Base-by-base conservation (phyloP, 1,140 invertebrate genomes). In the Dinoponera quadriceps region DNA sequence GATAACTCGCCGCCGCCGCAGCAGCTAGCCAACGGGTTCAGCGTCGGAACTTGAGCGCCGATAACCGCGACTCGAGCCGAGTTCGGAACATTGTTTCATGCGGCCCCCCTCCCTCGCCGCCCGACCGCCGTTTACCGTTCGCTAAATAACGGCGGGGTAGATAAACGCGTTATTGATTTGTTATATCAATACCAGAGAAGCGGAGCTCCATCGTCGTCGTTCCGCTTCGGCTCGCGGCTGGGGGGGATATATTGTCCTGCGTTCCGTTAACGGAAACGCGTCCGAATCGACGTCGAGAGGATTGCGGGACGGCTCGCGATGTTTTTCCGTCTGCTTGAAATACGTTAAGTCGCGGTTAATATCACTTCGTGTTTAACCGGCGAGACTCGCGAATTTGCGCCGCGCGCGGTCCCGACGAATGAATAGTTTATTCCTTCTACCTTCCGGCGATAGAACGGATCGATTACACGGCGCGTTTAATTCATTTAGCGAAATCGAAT, bases 131-230 rank as follows among this genome's bases (percentile, higher is more conserved):
- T 83, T 66, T 78, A 77, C 62, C 73, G 82, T 83, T 78, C 38
- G 51, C 33, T 71, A 69, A 71, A 69, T 80, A 80, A 80, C 75
- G 65, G 75, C 51, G 72, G 71, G 48, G n/a, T 33, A 48, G 72
- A 66, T 77, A 57, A 78, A 83, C 71, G 59, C 59, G 51, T 66
- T 83, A 80, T 80, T 71, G 65, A 80, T 80, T 80, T 80, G 65
- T 80, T 48, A 49, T 80, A 80, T 80, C 65, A 57, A 80, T 69
- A 69, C 33, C 25, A 59, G 27, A 29, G 33, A 48, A 80, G 65
- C 20, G 75, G 65, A 29, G 66, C 65, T 80, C 4, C 9, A 44
- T 80, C 74, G 51, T 27, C 44, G 62, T 44, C 33, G 25, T 71
- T 69, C 25, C 51, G 33, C 11, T 9, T 22, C n/a, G 62, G 38